Percentiles rank a stretch among this genome's conserved stretches.
phyloP scores from a whole-genome alignment of 2,888 invertebrate species.

The Caenorhabditis imperialis region DNA sequence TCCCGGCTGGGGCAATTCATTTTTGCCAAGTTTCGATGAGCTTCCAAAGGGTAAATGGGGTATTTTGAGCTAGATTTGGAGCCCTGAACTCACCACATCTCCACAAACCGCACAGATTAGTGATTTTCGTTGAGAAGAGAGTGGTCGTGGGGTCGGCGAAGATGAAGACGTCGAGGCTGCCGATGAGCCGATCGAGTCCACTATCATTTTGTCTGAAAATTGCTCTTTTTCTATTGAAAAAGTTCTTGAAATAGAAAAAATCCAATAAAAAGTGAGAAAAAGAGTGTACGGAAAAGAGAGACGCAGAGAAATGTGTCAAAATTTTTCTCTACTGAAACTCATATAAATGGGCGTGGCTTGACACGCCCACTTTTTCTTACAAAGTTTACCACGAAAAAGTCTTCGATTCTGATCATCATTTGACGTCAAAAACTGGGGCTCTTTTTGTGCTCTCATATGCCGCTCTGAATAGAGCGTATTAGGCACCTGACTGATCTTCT shows the following conservation, averaged over 20 bases:
- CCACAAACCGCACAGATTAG: constrained; percentile 59
- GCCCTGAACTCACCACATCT: constrained; percentile 47
- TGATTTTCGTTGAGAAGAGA: constrained; percentile 9
- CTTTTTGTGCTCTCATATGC: background rate
- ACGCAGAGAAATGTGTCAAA: background rate
- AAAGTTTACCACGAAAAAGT: background rate
- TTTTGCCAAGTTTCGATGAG: too few species aligned
- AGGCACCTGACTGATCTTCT: constrained; percentile 19
- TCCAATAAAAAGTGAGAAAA: constrained; percentile 5
- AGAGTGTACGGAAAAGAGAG: background rate
- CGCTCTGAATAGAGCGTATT: constrained; percentile 5
- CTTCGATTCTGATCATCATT: background rate
- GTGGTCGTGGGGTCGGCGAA: constrained; percentile 5
- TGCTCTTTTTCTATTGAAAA: background rate
- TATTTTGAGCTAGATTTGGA: background rate
- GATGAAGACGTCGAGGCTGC: constrained; percentile 31
- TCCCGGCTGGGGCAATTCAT: too few species aligned
- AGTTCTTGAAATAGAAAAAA: too few species aligned
- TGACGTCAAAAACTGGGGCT: constrained; percentile 14
- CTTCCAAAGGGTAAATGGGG: too few species aligned
- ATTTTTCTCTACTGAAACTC: background rate
- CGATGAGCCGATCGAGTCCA: constrained; percentile 36
- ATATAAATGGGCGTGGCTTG: background rate
- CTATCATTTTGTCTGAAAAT: constrained; percentile 22
- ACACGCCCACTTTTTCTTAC: constrained; percentile 2